Percentiles rank a stretch among this genome's conserved stretches.
Conservation (phyloP, 2,888 invertebrate species). For the Parnassius mnemosyne region DNA sequence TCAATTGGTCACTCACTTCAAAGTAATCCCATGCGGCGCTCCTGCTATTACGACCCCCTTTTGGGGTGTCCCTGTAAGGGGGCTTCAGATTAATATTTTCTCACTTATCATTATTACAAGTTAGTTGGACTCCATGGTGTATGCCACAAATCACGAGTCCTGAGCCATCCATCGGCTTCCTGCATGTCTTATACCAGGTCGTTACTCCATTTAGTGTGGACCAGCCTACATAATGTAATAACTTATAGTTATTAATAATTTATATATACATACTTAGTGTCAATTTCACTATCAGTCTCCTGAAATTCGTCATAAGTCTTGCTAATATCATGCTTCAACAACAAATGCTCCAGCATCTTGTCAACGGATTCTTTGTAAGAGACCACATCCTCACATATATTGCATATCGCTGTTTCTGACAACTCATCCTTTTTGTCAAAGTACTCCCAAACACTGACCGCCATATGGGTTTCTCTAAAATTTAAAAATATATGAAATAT, state of each 20-base stretch:
- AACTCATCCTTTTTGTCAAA: neutral
- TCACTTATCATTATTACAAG: too few species aligned
- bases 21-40: constrained; percentile 1
- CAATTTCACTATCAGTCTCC: neutral
- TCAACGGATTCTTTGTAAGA: neutral
- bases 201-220: too few species aligned
- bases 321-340: neutral
- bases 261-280: neutral
- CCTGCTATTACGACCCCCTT: neutral
- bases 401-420: neutral
- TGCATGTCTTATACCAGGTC: too few species aligned
- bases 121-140: neutral
- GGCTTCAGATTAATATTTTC: neutral
- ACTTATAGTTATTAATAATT: too few species aligned
- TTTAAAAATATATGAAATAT: too few species aligned
- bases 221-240: too few species aligned
- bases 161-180: too few species aligned
- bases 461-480: neutral
- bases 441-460: neutral
- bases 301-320: neutral
- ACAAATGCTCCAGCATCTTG: constrained; percentile 1
- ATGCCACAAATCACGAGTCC: too few species aligned
- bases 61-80: neutral
- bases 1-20: neutral
- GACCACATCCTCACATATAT: neutral